Conservation (phyloP, 2,797 vertebrate species). For the Aplochiton taeniatus region DNA sequence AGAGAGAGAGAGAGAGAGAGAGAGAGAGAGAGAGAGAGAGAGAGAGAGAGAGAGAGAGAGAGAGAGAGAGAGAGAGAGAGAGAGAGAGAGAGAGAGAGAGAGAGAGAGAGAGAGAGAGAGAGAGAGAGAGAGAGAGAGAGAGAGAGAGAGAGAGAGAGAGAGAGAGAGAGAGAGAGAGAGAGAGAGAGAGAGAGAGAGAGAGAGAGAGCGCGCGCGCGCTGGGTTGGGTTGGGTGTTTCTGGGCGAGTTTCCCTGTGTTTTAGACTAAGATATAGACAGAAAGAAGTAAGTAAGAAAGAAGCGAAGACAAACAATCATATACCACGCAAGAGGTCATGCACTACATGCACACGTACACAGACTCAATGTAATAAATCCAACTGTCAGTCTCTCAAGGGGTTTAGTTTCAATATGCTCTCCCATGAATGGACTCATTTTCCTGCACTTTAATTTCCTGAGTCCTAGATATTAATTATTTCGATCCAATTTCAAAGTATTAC, state of each 20-base stretch:
- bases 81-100: too few species aligned
- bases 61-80: slow-evolving; percentile 19
- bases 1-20: slow-evolving; percentile 19
- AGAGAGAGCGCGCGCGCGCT: too few species aligned
- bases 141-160: too few species aligned
- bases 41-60: neutral
- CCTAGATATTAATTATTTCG: slow-evolving; percentile 30
- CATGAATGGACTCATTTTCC: slow-evolving; percentile 16
- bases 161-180: too few species aligned
- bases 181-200: too few species aligned
- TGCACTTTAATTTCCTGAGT: slow-evolving; percentile 39
- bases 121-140: too few species aligned
- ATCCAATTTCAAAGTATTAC: slow-evolving; percentile 33
- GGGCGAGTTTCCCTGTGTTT: neutral
- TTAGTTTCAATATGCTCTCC: neutral
- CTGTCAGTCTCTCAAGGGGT: neutral
- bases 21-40: slow-evolving; percentile 9
- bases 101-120: too few species aligned
- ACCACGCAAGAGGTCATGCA: neutral
- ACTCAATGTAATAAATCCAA: neutral
- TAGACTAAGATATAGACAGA: neutral
- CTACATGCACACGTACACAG: too few species aligned
- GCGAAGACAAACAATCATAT: too few species aligned
- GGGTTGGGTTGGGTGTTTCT: neutral
- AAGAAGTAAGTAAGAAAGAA: neutral